A percentile compares a stretch with the other conserved stretches of the same genome.
Conservation (phyloP, 30 jellyfish, hydroid and myxozoan species). For the Pelagia noctiluca region DNA sequence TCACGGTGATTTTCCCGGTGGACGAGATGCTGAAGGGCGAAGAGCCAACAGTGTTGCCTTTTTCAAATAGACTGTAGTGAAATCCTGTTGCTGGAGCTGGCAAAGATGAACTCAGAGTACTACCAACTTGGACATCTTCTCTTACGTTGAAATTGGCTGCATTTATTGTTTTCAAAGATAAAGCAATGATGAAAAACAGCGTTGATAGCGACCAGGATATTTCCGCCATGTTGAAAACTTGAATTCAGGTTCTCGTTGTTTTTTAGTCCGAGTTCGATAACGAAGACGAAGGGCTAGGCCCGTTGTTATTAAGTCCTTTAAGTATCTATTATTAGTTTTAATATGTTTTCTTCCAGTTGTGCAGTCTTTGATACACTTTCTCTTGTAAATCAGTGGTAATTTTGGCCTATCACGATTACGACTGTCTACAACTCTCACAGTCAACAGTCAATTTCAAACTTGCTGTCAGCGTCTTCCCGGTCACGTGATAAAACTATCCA, state of each 20-base stretch:
- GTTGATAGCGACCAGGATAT: conserved; percentile 5
- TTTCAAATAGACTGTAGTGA: conserved; percentile 46
- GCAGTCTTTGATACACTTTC: not conserved
- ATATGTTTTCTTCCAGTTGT: not conserved
- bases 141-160: conserved; percentile 21
- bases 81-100: conserved; percentile 64
- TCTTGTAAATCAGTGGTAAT: too few species aligned
- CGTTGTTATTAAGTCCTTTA: not conserved
- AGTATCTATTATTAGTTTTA: not conserved
- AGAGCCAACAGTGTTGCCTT: conserved; percentile 59
- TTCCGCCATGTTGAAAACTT: conserved; percentile 54
- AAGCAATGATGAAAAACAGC: conserved; percentile 19
- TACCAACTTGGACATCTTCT: conserved; percentile 72
- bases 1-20: conserved; percentile 74
- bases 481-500: conserved; percentile 64
- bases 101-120: conserved; percentile 42
- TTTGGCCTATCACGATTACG: not conserved
- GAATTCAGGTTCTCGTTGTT: not conserved
- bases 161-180: conserved; percentile 1
- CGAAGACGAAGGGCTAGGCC: conserved; percentile 12
- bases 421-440: not conserved
- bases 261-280: too few species aligned
- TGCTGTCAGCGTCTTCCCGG: conserved; percentile 74
- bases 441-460: conserved; percentile 73
- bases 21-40: conserved; percentile 48